These are phyloP conservation scores for Rhorus exstirpatorius DNA, from an alignment of 2,888 invertebrate species.

Conservation along the genomic window DNA sequence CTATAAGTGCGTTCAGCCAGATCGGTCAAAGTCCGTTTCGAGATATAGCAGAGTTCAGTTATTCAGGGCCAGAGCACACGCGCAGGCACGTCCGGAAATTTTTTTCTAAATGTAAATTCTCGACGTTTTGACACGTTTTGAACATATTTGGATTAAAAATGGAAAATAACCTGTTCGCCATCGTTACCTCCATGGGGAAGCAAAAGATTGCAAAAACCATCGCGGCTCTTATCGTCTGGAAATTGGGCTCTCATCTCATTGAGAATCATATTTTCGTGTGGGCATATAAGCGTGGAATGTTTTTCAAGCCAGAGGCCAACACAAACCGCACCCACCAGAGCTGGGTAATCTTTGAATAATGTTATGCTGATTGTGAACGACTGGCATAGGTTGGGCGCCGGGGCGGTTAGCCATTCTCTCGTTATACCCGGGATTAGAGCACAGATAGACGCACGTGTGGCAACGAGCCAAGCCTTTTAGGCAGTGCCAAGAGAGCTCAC, in stretches of 20 bases:
- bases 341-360: conserved; percentile 61
- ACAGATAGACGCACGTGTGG: conserved; percentile 42
- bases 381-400: conserved; percentile 39
- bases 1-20: too few relatives aligned
- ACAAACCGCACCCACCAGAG: conserved; percentile 56
- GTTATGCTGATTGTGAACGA: conserved; percentile 56
- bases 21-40: too few relatives aligned
- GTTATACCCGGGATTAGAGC: conserved; percentile 54
- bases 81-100: too few relatives aligned
- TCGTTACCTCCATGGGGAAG: too few relatives aligned
- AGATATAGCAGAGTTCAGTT: too few relatives aligned
- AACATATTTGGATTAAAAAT: too few relatives aligned
- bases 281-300: conserved; percentile 43
- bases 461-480: conserved; percentile 66
- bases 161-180: too few relatives aligned
- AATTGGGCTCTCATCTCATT: background rate
- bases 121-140: too few relatives aligned
- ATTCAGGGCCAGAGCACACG: too few relatives aligned
- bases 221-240: too few relatives aligned
- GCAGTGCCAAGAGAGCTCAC: conserved; percentile 35
- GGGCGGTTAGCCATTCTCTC: conserved; percentile 35
- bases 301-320: conserved; percentile 35
- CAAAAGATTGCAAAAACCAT: too few relatives aligned
- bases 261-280: conserved; percentile 33
- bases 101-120: too few relatives aligned